Evolutionary conservation across 2,888 invertebrate genomes (phyloP).

Genomic region (Temnothorax ravouxi): DNA sequence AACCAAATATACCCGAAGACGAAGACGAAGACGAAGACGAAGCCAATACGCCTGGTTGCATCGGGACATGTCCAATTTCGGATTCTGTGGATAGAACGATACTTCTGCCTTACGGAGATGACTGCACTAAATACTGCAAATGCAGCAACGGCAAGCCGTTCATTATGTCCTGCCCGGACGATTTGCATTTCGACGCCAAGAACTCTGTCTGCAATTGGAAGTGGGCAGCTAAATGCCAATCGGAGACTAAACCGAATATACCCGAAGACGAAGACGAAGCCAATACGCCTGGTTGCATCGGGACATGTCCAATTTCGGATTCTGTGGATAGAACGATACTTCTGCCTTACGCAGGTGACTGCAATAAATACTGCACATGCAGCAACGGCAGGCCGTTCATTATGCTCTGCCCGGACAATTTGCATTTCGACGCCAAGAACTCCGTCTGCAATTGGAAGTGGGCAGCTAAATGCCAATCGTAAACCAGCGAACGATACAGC

Average conservation of each 20-base stretch:
- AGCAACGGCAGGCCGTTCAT: constrained; percentile 46
- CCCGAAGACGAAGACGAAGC: background rate
- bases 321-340: background rate
- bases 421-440: constrained; percentile 59
- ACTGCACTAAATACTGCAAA: constrained; percentile 69
- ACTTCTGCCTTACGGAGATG: constrained; percentile 67
- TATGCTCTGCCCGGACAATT: constrained; percentile 58
- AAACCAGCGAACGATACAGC: background rate
- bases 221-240: constrained; percentile 58
- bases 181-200: constrained; percentile 61
- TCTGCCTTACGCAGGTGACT: constrained; percentile 70
- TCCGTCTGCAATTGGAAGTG: background rate
- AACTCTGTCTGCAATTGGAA: background rate
- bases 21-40: background rate
- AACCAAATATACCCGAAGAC: background rate
- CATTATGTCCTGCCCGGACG: constrained; percentile 57
- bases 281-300: background rate
- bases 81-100: background rate
- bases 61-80: background rate
- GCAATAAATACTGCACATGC: constrained; percentile 71
- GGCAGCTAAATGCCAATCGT: constrained; percentile 60
- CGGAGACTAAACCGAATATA: background rate
- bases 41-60: background rate
- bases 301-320: constrained; percentile 7
- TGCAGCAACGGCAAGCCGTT: constrained; percentile 62